Conservation (phyloP, 2,113 vertebrate genomes). For the Rhagologus leucostigma region DNA sequence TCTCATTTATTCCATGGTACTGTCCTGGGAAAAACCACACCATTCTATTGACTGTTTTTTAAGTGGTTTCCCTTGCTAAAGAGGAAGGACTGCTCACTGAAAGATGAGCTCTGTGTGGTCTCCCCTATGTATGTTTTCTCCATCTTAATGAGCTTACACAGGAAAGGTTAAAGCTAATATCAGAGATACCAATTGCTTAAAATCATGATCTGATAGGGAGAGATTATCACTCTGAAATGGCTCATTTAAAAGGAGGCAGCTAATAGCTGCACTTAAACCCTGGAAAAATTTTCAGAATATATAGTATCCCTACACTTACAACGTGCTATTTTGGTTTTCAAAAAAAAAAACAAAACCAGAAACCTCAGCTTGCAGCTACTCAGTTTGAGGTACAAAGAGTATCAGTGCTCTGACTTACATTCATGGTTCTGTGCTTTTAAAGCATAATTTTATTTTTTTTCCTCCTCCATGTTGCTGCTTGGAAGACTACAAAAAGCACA, state of each 20-base stretch:
- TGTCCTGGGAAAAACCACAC: not conserved
- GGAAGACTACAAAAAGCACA: not conserved
- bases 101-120: not conserved
- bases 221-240: slow-evolving; percentile 21
- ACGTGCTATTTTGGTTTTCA: not conserved
- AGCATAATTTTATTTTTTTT: not conserved
- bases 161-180: slow-evolving; percentile 14
- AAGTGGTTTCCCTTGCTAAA: not conserved
- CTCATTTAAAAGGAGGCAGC: not conserved
- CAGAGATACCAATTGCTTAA: not conserved
- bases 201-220: not conserved
- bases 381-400: not conserved
- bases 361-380: not conserved
- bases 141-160: not conserved
- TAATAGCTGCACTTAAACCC: not conserved
- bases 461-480: not conserved
- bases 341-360: not conserved
- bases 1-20: not conserved
- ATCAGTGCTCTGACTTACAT: not conserved
- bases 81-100: not conserved
- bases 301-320: not conserved
- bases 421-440: not conserved
- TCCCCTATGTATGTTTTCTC: not conserved
- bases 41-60: not conserved
- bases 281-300: not conserved